Base-by-base conservation (phyloP, 1,140 invertebrate genomes). In the Platyscapa corneri region DNA sequence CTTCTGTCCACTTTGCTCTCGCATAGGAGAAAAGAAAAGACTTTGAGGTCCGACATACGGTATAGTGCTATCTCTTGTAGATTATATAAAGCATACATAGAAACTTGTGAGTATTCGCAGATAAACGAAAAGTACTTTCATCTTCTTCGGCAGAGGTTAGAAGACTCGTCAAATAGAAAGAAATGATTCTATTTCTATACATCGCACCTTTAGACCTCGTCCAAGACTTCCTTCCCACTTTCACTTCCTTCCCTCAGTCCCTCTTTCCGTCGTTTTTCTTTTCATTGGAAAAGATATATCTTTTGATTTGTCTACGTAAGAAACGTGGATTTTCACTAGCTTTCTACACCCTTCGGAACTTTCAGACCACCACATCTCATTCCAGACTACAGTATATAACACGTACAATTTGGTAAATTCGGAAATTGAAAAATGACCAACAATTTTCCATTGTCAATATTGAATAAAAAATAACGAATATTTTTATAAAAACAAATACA, bases 391-490 rank as follows among this genome's bases (percentile, higher is more conserved):
- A 34, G 65, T 70, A 70, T 30, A 70, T 16, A 53, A 2, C 8
- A 16, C 8, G 49, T 14, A 53, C 49, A 53, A 12, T 46, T 46
- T 46, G 42, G 42, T 46, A 46, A 46, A 46, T 46, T 37, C 39
- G 20, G 34, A 74, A 42, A 20, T 30, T 77, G n/a, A n/a, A 77
- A 46, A 64, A 7, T 32, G 70, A 82, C 30, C 72, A 64, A 32
- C 20, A n/a, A 83, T 76, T 83, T 65, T 64, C 74, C 12, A 64
- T n/a, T 49, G 39, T 37, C 23, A 67, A 83, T 83, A 83, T 77
- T 77, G 23, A 67, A 77, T 83, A 12, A 3, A 12, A 12, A 67
- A n/a, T 77, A 83, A 83, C 67, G 30, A 83, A 78, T 83, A 53
- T 77, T 65, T 83, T 42, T 65, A 0, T 2, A 0, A 42, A 42